Conservation (phyloP, 2,888 invertebrate genomes). For the Elaeidobius kamerunicus region DNA sequence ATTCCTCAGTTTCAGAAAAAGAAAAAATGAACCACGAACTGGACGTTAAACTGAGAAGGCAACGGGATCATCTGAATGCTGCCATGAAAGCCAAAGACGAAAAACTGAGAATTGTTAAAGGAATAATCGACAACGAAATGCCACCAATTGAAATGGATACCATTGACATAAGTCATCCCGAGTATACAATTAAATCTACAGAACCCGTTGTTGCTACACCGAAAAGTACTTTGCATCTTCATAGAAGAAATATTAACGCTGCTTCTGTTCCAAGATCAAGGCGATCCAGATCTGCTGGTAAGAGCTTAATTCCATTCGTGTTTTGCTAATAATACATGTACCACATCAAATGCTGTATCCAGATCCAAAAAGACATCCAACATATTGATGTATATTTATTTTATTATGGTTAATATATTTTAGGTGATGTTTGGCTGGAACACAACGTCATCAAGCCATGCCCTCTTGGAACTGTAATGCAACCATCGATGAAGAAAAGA, state of each 20-base stretch:
- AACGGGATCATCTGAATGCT: slow-evolving; percentile 54
- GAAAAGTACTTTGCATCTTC: slow-evolving; percentile 12
- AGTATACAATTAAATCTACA: slow-evolving; percentile 15
- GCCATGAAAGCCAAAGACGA: slow-evolving; percentile 60
- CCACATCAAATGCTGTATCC: no score
- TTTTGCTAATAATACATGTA: no score
- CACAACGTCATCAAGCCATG: slow-evolving; percentile 79
- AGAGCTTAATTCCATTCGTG: slow-evolving; percentile 36
- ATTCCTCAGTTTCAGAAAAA: slow-evolving; percentile 61
- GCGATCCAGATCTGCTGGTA: slow-evolving; percentile 77
- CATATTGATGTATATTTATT: background rate
- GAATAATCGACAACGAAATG: slow-evolving; percentile 33
- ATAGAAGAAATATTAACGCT: slow-evolving; percentile 22
- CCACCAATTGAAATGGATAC: slow-evolving; percentile 24
- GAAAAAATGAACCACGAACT: slow-evolving; percentile 73
- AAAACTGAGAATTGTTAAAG: slow-evolving; percentile 51
- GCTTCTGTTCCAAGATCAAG: slow-evolving; percentile 51
- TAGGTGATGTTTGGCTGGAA: slow-evolving; percentile 79
- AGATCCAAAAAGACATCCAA: no score
- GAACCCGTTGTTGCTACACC: slow-evolving; percentile 25
- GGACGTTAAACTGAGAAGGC: slow-evolving; percentile 58
- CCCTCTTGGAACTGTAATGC: slow-evolving; percentile 82
- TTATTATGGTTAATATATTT: slow-evolving; percentile 3
- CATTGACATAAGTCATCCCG: slow-evolving; percentile 6
- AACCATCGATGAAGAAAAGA: slow-evolving; percentile 77